Conservation (phyloP, 2,888 invertebrate genomes). For the Noctua comes region DNA sequence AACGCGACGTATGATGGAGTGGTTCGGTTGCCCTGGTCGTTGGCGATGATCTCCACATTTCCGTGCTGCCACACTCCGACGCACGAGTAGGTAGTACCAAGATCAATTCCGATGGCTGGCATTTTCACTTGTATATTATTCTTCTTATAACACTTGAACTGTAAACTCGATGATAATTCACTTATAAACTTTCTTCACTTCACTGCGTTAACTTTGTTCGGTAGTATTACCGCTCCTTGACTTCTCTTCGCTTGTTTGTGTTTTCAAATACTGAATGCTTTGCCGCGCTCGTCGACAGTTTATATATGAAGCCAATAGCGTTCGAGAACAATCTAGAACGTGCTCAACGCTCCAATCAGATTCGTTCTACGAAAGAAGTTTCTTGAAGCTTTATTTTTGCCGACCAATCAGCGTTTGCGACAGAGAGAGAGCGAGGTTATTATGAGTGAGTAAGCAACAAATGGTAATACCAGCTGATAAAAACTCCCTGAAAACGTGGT, state of each 20-base stretch:
- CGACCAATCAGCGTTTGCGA: constrained; percentile 71
- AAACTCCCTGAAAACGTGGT: constrained; percentile 57
- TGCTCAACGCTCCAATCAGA: constrained; percentile 73
- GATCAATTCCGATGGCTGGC: constrained; percentile 90
- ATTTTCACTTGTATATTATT: constrained; percentile 66
- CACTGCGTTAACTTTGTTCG: constrained; percentile 58
- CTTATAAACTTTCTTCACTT: constrained; percentile 59
- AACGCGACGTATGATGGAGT: constrained; percentile 97
- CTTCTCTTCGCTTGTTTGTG: constrained; percentile 72
- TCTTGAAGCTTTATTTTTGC: constrained; percentile 69
- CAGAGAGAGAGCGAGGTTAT: constrained; percentile 55
- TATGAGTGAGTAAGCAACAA: constrained; percentile 60
- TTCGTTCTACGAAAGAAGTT: constrained; percentile 66
- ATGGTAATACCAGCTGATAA: constrained; percentile 59
- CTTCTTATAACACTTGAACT: constrained; percentile 48
- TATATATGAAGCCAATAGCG: constrained; percentile 71
- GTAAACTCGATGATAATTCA: constrained; percentile 40
- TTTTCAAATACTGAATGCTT: constrained; percentile 83
- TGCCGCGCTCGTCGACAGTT: constrained; percentile 74
- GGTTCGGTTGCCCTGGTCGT: constrained; percentile 96
- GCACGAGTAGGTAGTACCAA: constrained; percentile 97
- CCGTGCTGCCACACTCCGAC: constrained; percentile 96
- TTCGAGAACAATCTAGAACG: constrained; percentile 77
- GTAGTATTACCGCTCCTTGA: constrained; percentile 70
- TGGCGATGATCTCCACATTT: constrained; percentile 96